phyloP scores from a whole-genome alignment of 1,140 invertebrate genomes.

The Potamilus streckersoni region DNA sequence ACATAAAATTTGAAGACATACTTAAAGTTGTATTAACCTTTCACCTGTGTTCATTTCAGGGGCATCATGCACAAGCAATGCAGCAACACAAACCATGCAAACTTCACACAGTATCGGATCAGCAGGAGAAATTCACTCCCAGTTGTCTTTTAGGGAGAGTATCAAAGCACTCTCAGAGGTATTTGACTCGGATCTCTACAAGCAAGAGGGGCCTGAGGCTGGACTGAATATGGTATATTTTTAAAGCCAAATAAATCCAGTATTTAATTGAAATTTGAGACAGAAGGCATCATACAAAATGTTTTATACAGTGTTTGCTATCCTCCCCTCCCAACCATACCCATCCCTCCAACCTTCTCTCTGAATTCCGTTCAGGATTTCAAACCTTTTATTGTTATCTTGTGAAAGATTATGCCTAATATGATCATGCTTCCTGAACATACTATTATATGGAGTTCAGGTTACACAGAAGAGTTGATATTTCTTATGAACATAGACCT shows the following conservation, averaged over 20 bases:
- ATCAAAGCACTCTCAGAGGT: conserved; percentile 31
- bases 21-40: no score
- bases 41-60: neutral
- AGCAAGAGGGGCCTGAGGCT: conserved; percentile 13
- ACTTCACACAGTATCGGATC: neutral
- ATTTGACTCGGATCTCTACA: conserved; percentile 13
- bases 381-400: neutral
- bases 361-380: neutral
- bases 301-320: no score
- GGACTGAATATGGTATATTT: conserved; percentile 21
- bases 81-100: conserved; percentile 34
- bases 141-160: conserved; percentile 38
- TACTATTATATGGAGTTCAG: neutral
- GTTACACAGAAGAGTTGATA: neutral
- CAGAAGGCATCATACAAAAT: no score
- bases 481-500: no score
- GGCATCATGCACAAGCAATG: conserved; percentile 21
- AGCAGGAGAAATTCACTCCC: conserved; percentile 38
- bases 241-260: neutral
- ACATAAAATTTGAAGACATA: no score
- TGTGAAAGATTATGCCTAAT: no score
- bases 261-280: neutral
- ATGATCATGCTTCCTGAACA: no score
- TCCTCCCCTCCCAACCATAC: neutral
- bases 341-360: neutral